A percentile compares a stretch with the other conserved stretches of the same genome.
phyloP scores from a whole-genome alignment of 2,113 vertebrate species.

The Pyxicephalus adspersus region DNA sequence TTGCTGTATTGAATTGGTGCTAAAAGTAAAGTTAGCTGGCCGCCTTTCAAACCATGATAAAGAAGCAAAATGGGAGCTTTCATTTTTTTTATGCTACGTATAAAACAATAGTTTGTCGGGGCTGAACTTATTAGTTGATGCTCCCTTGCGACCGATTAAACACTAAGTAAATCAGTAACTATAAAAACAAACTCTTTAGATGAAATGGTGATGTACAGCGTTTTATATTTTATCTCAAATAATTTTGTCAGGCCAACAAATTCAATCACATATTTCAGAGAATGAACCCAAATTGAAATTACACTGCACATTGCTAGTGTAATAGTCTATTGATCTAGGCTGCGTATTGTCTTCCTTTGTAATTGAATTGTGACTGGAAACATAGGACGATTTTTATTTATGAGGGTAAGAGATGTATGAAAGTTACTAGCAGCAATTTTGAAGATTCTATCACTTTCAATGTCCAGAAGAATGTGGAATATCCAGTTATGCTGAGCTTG shows the following conservation, averaged over 20 bases:
- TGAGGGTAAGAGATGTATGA: slow-evolving; percentile 34
- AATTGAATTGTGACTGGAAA: slow-evolving; percentile 67
- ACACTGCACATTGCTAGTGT: slow-evolving; percentile 60
- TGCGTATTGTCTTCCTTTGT: slow-evolving; percentile 64
- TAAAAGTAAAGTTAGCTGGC: slow-evolving; percentile 19
- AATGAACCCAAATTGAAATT: slow-evolving; percentile 64
- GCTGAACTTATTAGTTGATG: slow-evolving; percentile 29
- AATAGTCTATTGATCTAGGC: slow-evolving; percentile 72
- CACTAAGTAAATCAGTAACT: slow-evolving; percentile 23
- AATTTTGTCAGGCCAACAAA: slow-evolving; percentile 44
- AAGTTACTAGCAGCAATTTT: slow-evolving; percentile 19
- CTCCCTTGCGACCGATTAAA: slow-evolving; percentile 33
- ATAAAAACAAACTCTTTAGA: slow-evolving; percentile 26
- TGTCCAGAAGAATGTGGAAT: background rate
- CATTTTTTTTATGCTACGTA: slow-evolving; percentile 31
- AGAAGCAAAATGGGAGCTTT: slow-evolving; percentile 5
- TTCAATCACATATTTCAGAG: slow-evolving; percentile 61
- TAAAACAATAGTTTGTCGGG: slow-evolving; percentile 17
- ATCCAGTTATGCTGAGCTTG: background rate
- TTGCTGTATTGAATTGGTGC: slow-evolving; percentile 13
- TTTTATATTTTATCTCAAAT: slow-evolving; percentile 40
- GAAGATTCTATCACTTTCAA: slow-evolving; percentile 1
- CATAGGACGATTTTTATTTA: slow-evolving; percentile 61
- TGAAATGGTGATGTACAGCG: slow-evolving; percentile 8
- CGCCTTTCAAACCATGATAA: slow-evolving; percentile 13